These are phyloP conservation scores for Dynastes grantii DNA, from an alignment of 2,888 invertebrate species.

Conservation along the genomic window DNA sequence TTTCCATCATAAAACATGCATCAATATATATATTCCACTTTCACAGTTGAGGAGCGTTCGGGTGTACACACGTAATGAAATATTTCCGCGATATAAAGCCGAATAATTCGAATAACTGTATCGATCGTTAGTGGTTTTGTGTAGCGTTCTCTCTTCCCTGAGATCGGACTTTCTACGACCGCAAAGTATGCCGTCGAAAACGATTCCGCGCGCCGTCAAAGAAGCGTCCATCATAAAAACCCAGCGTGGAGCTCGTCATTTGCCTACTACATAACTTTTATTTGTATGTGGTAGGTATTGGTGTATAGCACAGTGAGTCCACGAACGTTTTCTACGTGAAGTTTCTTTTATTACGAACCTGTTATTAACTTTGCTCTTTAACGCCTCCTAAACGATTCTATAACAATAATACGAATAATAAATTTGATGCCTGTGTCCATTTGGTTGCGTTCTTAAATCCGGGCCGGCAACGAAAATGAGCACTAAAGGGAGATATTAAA, in stretches of 20 bases:
- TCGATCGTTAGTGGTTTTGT: constrained; percentile 25
- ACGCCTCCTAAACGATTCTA: constrained; percentile 26
- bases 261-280: constrained; percentile 16
- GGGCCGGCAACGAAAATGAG: background rate
- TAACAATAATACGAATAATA: constrained; percentile 30
- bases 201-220: constrained; percentile 19
- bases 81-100: constrained; percentile 18
- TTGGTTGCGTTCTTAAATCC: background rate
- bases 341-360: background rate
- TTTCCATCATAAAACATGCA: background rate
- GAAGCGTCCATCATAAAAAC: constrained; percentile 2
- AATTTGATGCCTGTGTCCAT: constrained; percentile 11
- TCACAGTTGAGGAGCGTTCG: background rate
- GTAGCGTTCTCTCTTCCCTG: background rate
- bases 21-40: background rate
- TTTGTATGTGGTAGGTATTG: constrained; percentile 1
- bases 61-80: constrained; percentile 4
- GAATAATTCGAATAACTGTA: constrained; percentile 32
- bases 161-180: background rate
- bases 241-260: constrained; percentile 8
- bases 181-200: constrained; percentile 25
- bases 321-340: background rate
- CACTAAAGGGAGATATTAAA: constrained; percentile 8
- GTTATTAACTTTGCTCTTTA: constrained; percentile 31
- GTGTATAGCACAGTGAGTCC: background rate